Percentiles rank a stretch among this genome's conserved stretches.
phyloP scores from a whole-genome alignment of 2,888 invertebrate species.

The Cephus rjabovi region DNA sequence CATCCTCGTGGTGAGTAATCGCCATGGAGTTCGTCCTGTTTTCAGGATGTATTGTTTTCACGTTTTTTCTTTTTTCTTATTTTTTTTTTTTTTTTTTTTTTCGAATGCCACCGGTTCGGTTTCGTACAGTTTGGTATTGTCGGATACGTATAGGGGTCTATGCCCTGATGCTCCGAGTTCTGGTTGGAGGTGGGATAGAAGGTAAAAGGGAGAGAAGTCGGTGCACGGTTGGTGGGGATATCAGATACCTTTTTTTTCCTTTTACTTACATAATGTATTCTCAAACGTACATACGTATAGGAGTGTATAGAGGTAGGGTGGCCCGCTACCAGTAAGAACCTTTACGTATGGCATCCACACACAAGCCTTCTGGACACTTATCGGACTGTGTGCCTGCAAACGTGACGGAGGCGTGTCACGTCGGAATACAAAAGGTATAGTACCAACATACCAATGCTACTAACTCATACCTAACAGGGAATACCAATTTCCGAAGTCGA shows the following conservation, averaged over 20 bases:
- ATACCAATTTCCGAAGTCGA: slow-evolving; percentile 45
- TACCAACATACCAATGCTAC: slow-evolving; percentile 55
- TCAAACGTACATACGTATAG: slow-evolving; percentile 30
- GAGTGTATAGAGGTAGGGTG: slow-evolving; percentile 12
- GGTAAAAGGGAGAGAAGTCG: slow-evolving; percentile 10
- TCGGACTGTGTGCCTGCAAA: slow-evolving; percentile 38
- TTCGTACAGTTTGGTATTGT: slow-evolving; percentile 43
- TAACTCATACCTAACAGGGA: slow-evolving; percentile 51
- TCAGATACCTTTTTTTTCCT: slow-evolving; percentile 38
- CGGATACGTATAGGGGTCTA: slow-evolving; percentile 50
- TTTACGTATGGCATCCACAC: slow-evolving; percentile 34
- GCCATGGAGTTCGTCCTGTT: slow-evolving; percentile 32
- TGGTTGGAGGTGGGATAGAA: slow-evolving; percentile 15
- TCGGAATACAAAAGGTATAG: slow-evolving; percentile 54
- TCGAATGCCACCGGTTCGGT: slow-evolving; percentile 38
- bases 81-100: slow-evolving; percentile 29
- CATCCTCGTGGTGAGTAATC: slow-evolving; percentile 15
- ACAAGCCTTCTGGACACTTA: neutral
- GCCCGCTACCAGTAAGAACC: slow-evolving; percentile 16
- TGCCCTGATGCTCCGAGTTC: slow-evolving; percentile 51
- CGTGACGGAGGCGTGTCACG: slow-evolving; percentile 62
- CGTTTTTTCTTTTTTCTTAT: slow-evolving; percentile 20
- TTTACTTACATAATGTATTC: slow-evolving; percentile 55
- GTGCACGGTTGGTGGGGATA: slow-evolving; percentile 24
- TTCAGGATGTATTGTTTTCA: slow-evolving; percentile 43